These are phyloP conservation scores for Baryphthengus martii DNA, from an alignment of 2,113 vertebrate species.

Conservation along the genomic window DNA sequence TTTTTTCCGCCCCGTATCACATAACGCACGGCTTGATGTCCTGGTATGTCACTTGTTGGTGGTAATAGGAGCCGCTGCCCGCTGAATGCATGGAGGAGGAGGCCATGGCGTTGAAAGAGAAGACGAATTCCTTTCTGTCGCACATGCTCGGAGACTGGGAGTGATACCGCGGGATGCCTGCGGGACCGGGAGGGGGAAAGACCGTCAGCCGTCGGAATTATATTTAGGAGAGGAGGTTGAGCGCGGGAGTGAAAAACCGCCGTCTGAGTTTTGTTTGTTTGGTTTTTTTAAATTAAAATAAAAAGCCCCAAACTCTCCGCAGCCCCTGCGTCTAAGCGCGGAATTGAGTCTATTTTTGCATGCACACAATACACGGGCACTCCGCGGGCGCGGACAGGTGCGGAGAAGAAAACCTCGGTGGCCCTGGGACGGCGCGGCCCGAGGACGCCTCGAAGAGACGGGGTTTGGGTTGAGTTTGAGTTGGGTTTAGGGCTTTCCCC, in stretches of 20 bases:
- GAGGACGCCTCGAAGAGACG: neutral
- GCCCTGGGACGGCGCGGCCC: neutral
- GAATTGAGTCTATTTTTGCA: neutral
- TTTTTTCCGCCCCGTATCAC: conserved; percentile 75
- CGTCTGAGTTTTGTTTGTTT: no score
- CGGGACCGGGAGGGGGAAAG: neutral
- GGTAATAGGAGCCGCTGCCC: conserved; percentile 90
- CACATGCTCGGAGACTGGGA: conserved; percentile 98
- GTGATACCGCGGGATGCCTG: conserved; percentile 96
- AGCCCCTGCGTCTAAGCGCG: accelerated
- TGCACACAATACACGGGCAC: no score
- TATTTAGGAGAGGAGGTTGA: neutral
- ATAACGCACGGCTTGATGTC: conserved; percentile 99
- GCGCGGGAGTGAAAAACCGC: neutral
- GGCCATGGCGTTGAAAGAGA: conserved; percentile 99
- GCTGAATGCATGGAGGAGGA: conserved; percentile 94
- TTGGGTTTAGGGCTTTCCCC: neutral
- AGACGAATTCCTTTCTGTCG: conserved; percentile 97
- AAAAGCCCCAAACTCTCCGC: neutral
- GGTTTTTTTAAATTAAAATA: no score
- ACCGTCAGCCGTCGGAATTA: neutral
- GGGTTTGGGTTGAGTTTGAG: accelerated
- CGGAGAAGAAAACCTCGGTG: neutral
- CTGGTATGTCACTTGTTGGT: conserved; percentile 97
- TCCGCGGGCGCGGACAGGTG: conserved; percentile 29